A percentile compares a stretch with the other conserved stretches of the same genome.
Conservation (phyloP, 53 echinoderm and acorn worm genomes). For the Echinometra lucunter region DNA sequence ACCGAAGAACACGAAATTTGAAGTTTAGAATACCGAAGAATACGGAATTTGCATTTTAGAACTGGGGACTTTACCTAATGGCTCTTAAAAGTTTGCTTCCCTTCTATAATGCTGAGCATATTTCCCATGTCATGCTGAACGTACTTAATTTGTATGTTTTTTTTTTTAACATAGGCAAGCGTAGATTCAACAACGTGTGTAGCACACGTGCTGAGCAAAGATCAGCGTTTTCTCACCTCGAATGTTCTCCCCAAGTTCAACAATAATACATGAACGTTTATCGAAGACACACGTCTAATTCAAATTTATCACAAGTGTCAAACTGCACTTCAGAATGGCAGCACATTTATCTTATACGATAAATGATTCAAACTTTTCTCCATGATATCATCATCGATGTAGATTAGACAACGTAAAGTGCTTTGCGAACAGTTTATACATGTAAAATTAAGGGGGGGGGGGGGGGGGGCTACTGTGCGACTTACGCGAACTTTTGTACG, state of each 20-base stretch:
- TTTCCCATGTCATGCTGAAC: no score
- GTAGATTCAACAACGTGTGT: not conserved
- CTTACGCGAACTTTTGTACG: no score
- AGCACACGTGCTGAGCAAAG: not conserved
- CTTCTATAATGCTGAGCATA: no score
- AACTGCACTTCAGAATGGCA: conserved; percentile 18
- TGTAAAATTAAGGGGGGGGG: not conserved
- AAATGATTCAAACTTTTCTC: not conserved
- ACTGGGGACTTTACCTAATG: no score
- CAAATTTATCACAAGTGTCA: not conserved
- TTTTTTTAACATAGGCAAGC: no score
- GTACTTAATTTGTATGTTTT: no score
- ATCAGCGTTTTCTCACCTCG: not conserved
- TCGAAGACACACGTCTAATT: not conserved
- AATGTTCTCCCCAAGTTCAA: not conserved
- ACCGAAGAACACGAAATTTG: no score
- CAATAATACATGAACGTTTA: not conserved
- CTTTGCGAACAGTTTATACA: not conserved
- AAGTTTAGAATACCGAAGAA: no score
- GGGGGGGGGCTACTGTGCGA: no score
- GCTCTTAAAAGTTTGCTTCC: no score
- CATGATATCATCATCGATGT: not conserved
- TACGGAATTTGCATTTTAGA: no score
- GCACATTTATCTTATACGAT: not conserved
- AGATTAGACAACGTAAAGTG: not conserved